Evolutionary conservation across 2,888 invertebrate genomes (phyloP), one percentile per base, ranked within the genome.

Genomic region (Slavum lentiscoides): DNA sequence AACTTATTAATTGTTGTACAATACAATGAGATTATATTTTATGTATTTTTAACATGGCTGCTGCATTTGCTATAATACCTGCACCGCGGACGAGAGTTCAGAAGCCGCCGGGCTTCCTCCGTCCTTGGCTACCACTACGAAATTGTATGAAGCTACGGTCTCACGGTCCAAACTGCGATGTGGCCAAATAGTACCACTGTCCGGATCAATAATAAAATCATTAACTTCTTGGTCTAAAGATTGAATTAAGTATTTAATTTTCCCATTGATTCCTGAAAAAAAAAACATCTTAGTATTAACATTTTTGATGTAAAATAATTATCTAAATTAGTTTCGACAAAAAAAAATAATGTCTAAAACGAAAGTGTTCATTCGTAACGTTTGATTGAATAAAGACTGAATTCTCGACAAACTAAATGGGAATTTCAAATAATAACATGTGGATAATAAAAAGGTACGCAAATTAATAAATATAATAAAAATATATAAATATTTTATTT

Each of bases 121-220:
- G 87, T 97, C 97, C 76, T 90, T 92, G 55, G 96, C 97, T 74
- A 92, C 92, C 68, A 98, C 91, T 62, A 94, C 91, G 85, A 98
- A 88, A 86, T 92, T 94, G 88, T 97, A 97, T 43, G 91, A 88
- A 19, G 92, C 90, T 83, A 91, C 90, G 62, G 90, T 90, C 88
- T 98, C 97, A 83, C 97, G 89, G 87, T 98, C 97, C 85, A 98
- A 89, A 66, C 87, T 85, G 83, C 90, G 91, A 82, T 89, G 89
- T 7, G 95, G 95, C 86, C 90, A 90, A 83, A 97, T 92, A 21
- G 94, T 94, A 70, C 97, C 97, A 86, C 95, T 96, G 83, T 90
- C 87, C 37, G 91, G 89, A 73, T 84, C 84, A 85, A 97, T 94
- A 83, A 88, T 89, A 86, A 97, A 97, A 73, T 84, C 83, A 86